Base-by-base conservation (phyloP, 2,888 invertebrate genomes). In the Marronus borbonicus region DNA sequence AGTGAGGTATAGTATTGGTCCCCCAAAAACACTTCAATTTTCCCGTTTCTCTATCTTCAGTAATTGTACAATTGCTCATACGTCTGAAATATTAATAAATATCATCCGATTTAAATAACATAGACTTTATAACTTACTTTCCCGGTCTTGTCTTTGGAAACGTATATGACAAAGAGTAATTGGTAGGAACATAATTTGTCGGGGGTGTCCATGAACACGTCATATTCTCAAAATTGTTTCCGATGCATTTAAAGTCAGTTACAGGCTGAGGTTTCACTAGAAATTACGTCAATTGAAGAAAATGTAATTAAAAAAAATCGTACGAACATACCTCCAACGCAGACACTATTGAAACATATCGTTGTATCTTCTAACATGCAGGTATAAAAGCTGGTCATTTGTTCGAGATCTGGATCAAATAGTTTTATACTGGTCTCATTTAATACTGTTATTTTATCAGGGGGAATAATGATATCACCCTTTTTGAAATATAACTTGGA, bases 131-230 rank as follows among this genome's bases (percentile, higher is more conserved):
- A 17, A 65, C 76, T 66, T 60, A 77, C 77, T 62, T 70, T 70
- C 77, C 77, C 12, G 77, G 28, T 60, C 77, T 69, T 49, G 49
- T 60, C 12, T 44, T 60, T 24, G 77, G 77, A 31, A 70, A 60
- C 12, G 69, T 70, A 50, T 89, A 92, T 5, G 85, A 86, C 65
- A 93, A 83, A 39, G 87, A 87, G 83, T 93, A 94, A 5, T 85
- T 86, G 0, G 94, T 93, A 24, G 85, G 85, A 10, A 94, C 88
- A 80, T 89, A 91, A 86, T 92, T 89, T 36, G 90, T 84, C 0
- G 92, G 92, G 64, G 90, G 89, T 0, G 90, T 91, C 93, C 96
- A 97, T 1, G 92, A 90, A 85, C 97, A 97, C 14, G 91, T 93
- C 82, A 97, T 88, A 83, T 91, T 92, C 75, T 93, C 92, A 89